Evolutionary conservation across 2,888 invertebrate genomes (phyloP).

Genomic region (Cepaea hortensis): DNA sequence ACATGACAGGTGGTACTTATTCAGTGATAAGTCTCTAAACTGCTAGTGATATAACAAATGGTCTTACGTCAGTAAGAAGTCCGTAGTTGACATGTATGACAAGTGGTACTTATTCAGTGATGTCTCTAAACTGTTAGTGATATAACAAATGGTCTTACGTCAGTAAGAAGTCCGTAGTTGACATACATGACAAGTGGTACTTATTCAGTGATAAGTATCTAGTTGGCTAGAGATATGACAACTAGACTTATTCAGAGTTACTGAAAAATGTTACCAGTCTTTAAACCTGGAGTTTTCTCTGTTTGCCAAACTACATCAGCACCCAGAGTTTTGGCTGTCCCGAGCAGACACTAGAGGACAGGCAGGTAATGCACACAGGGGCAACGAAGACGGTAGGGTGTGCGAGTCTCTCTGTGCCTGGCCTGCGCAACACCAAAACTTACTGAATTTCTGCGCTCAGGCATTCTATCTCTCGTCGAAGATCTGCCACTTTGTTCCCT

Average conservation of each 20-base stretch:
- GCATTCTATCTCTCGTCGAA: slow-evolving; percentile 55
- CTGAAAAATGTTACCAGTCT: slow-evolving; percentile 28
- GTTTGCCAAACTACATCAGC: slow-evolving; percentile 1
- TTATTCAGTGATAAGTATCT: background rate
- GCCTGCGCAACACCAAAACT: slow-evolving; percentile 47
- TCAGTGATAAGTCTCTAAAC: too few species aligned
- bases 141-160: too few species aligned
- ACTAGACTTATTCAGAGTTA: slow-evolving; percentile 38
- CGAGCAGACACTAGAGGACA: slow-evolving; percentile 17
- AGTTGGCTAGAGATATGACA: slow-evolving; percentile 8
- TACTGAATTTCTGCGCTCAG: slow-evolving; percentile 56
- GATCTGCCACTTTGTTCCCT: slow-evolving; percentile 50
- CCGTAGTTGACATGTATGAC: too few species aligned
- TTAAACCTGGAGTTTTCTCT: background rate
- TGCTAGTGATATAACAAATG: too few species aligned
- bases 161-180: too few species aligned
- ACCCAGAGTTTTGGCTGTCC: slow-evolving; percentile 23
- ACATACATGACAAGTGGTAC: too few species aligned
- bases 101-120: too few species aligned
- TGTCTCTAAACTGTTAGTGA: too few species aligned
- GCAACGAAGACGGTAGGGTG: slow-evolving; percentile 11
- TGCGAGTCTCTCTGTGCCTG: slow-evolving; percentile 17
- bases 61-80: too few species aligned
- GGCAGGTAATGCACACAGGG: slow-evolving; percentile 11
- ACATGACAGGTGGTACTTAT: too few species aligned